Conservation (phyloP, 2,888 invertebrate species). For the Dione vanillae region DNA sequence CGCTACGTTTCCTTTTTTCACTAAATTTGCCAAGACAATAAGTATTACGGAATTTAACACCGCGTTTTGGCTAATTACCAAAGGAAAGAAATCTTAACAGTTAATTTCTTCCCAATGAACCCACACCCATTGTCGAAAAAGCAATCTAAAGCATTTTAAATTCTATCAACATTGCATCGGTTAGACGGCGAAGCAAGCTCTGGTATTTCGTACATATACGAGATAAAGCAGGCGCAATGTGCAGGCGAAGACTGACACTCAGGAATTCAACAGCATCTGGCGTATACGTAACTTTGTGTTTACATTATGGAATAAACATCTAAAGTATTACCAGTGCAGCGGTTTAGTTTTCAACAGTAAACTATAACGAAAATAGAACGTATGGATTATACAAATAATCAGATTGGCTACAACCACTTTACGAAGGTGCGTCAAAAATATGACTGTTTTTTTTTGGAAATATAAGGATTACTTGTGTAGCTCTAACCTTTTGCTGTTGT, state of each 20-base stretch:
- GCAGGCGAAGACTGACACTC: constrained; percentile 19
- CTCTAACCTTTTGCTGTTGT: not conserved
- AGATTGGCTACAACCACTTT: constrained; percentile 24
- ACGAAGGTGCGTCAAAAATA: constrained; percentile 16
- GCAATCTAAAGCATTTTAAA: no score
- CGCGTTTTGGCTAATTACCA: no score
- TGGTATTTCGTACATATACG: constrained; percentile 20
- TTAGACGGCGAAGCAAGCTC: constrained; percentile 2
- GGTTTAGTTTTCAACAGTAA: constrained; percentile 23
- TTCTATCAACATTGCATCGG: not conserved
- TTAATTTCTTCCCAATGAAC: no score
- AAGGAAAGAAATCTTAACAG: no score
- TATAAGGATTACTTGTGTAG: not conserved
- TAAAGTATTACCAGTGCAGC: constrained; percentile 5
- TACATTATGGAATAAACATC: constrained; percentile 20
- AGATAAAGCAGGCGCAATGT: constrained; percentile 11
- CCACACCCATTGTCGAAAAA: no score
- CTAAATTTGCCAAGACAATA: no score
- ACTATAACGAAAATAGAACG: constrained; percentile 37
- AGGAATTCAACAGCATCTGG: constrained; percentile 22
- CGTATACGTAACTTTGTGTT: constrained; percentile 18
- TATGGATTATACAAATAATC: constrained; percentile 33
- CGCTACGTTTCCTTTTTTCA: no score
- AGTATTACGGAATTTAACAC: no score
- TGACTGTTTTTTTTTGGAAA: not conserved